Base-by-base conservation (phyloP, 2,113 vertebrate species). In the Mobula hypostoma region DNA sequence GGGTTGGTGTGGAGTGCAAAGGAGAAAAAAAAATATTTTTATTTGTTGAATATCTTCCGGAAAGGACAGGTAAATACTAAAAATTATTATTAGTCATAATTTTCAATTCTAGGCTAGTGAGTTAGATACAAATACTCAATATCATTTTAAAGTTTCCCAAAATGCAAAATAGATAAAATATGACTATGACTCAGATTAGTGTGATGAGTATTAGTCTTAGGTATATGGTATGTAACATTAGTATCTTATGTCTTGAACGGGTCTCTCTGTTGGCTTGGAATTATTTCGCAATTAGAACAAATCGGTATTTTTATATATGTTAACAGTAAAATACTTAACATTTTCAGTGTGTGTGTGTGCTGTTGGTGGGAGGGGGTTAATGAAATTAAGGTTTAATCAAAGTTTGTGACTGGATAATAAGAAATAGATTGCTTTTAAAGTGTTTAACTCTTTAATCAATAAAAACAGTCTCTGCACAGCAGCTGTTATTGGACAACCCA, bases 371-470 rank as follows among this genome's bases (percentile, higher is more conserved):
- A 17, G 58, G 27, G 1, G 56, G 58, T 63, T 88, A 90, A 90
- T 19, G 61, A 63, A 61, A 68, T 63, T 40, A 7, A 66, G 61
- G 6, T 90, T 90, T 90, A 90, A 90, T 32, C 58, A 36, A 32
- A 21, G 14, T 61, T 66, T 32, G 85, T 90, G 61, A 68, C 32
- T 90, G 85, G 63, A 90, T 63, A 90, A 63, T 66, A 90, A 90
- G 83, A 32, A 90, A 32, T 63, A 36, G 85, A 90, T 90, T 68
- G 58, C 85, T 68, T 90, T 61, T 63, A 90, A 66, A 90, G 85
- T 66, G 61, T 90, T 88, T 90, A 90, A 90, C 85, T 66, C 85
- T 90, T 90, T 68, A 90, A 90, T 90, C 85, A 90, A 90, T 90
- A 90, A 66, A 66, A 90, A 5, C 15, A 68, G 61, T 90, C 85